Percentiles rank a stretch among this genome's conserved stretches.
phyloP scores from a whole-genome alignment of 2,113 vertebrate genomes.

The Bettongia penicillata region DNA sequence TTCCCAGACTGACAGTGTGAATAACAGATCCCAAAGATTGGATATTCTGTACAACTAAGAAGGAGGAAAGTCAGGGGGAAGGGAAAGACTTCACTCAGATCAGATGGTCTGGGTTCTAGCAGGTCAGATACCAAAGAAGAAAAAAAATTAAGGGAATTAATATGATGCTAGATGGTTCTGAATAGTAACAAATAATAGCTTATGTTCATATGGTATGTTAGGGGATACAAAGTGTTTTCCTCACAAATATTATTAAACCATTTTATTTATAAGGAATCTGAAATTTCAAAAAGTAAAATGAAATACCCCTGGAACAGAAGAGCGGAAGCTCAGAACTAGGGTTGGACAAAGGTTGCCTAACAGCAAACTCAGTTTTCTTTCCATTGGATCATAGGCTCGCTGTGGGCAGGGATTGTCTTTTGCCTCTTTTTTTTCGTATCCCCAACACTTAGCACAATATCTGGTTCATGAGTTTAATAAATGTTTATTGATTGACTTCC shows the following conservation, averaged over 20 bases:
- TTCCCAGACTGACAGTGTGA: slow-evolving; percentile 51
- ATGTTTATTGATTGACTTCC: not conserved
- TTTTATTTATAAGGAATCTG: not conserved
- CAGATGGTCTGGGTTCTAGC: not conserved
- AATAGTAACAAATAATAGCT: not conserved
- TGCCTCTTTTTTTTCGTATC: not conserved
- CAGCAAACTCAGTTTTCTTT: not conserved
- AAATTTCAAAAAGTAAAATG: not conserved
- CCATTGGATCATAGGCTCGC: not conserved
- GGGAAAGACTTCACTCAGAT: not conserved
- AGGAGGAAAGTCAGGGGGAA: not conserved
- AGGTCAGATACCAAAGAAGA: not conserved
- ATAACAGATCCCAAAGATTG: slow-evolving; percentile 22
- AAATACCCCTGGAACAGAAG: not conserved
- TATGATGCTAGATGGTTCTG: not conserved
- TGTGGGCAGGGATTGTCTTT: not conserved
- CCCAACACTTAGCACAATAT: not conserved
- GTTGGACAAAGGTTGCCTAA: not conserved
- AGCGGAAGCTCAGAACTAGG: not conserved
- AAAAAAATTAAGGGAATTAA: not conserved
- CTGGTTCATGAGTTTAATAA: not conserved
- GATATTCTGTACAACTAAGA: slow-evolving; percentile 19
- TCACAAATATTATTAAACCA: not conserved
- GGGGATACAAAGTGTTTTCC: not conserved
- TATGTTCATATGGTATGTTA: not conserved